Base-by-base conservation (phyloP, 2,797 vertebrate species). In the Euphonia xanthogaster region DNA sequence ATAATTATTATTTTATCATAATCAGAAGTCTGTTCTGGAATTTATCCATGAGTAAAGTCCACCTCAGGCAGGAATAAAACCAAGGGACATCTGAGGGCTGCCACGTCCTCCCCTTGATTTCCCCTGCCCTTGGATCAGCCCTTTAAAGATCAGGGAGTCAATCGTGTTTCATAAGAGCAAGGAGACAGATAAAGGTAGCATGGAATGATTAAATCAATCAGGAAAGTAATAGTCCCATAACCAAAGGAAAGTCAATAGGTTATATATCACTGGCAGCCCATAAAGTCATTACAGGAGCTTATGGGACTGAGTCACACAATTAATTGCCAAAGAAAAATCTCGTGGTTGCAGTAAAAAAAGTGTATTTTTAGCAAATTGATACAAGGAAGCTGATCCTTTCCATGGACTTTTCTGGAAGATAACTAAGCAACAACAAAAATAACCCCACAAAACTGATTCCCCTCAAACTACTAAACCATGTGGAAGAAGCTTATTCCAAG, bases 201-300 rank as follows among this genome's bases (percentile, higher is more conserved):
- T 9, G 61, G 66, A 78, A 94, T 77, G 93, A 90, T 92, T 92
- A 83, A 95, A 95, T 94, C 89, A 79, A 95, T 94, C 82, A 94
- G 91, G 62, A 94, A 90, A 91, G 93, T 73, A 93, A 94, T 50
- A 92, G 87, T 70, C 85, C 51, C 90, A 84, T 81, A 94, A 93
- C 39, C 73, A 92, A 94, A 86, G 75, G 57, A 81, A 91, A 95
- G 93, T 90, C 90, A 90, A 84, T 90, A 84, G 71, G 54, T 91
- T 86, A 45, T 93, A 70, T 57, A 94, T 91, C 91, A 94, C 73
- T 78, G 73, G 37, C 66, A 90, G 66, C 57, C 75, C 42, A 44
- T 75, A 91, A 95, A 96, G 87, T 94, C 93, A 57, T 95, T 94
- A 94, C 60, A 94, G 85, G 37, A 90, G 73, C 83, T 94, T 95